Base-by-base conservation (phyloP, 2,113 vertebrate species). In the Grus americana region DNA sequence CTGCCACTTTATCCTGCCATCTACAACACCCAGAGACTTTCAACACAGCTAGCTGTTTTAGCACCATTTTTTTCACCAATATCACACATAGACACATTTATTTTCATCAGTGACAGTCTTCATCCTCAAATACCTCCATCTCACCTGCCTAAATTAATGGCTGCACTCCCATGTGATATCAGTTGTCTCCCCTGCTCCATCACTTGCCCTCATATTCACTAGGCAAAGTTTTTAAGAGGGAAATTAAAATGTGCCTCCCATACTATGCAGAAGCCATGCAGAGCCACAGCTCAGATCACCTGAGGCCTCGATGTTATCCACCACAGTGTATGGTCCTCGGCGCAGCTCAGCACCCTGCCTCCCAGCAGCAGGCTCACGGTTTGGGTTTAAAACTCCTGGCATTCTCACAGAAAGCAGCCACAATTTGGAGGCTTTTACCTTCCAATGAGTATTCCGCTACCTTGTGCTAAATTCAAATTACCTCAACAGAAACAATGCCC, bases 391-490 rank as follows among this genome's bases (percentile, higher is more conserved):
- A 90, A 40, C 61, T 57, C 40, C 59, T 42, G 55, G 6, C 42
- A 16, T 6, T 59, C 52, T 42, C 47, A 55, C 27, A 79, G 34
- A 75, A 42, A 79, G 13, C 78, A 93, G 52, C 44, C 62, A 73
- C 21, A 21, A 1, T 52, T 54, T 38, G 49, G 40, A 92, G 70
- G 36, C 84, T 95, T 94, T 96, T 30, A 66, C 89, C 66, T 86
- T 63, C 2, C 2, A 86, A 47, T 0, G 1, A 72, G 34, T 38
- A 3, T 65, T 93, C 61, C 59, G 57, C 26, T 70, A 36, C 90
- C 67, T 96, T 66, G 70, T 70, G 70, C 86, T 90, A 83, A 91
- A 95, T 95, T 91, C 87, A 76, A 85, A 95, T 90, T 80, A 95
- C 59, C 85, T 95, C 89, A 52, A 59, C 66, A 67, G 92, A 90